Conservation (phyloP, 2,888 invertebrate genomes). For the Anorthoa munda region DNA sequence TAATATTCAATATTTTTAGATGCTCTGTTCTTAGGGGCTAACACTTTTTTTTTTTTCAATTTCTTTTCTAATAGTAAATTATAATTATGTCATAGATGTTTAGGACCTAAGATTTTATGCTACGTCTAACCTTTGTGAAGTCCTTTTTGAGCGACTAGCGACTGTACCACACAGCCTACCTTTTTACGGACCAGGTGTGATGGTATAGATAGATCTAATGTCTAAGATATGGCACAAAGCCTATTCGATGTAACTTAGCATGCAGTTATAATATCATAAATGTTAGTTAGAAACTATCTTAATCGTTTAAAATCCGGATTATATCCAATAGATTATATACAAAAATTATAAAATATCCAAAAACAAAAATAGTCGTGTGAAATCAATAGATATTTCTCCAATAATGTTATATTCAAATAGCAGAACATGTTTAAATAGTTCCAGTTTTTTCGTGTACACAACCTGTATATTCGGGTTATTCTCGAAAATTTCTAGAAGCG, state of each 20-base stretch:
- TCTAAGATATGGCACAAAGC: constrained; percentile 25
- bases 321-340: constrained; percentile 20
- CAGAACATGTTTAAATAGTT: constrained; percentile 14
- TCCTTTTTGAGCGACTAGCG: constrained; percentile 18
- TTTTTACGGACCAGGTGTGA: constrained; percentile 5
- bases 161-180: constrained; percentile 8
- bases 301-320: constrained; percentile 26
- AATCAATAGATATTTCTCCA: constrained; percentile 9
- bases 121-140: constrained; percentile 18
- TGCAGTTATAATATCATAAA: constrained; percentile 44
- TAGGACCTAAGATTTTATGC: constrained; percentile 27
- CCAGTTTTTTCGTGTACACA: background rate
- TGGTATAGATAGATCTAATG: constrained; percentile 1
- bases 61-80: constrained; percentile 12
- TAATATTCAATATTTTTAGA: background rate
- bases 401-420: constrained; percentile 4
- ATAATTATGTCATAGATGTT: constrained; percentile 29
- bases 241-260: constrained; percentile 38
- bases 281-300: constrained; percentile 40
- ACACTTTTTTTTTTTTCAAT: too few species aligned
- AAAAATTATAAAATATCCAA: constrained; percentile 12
- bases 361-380: background rate
- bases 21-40: too few species aligned
- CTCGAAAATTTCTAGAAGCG: background rate
- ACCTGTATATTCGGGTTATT: constrained; percentile 2